Evolutionary conservation across 1,140 invertebrate genomes (phyloP).

Genomic region (Latrodectus geometricus): DNA sequence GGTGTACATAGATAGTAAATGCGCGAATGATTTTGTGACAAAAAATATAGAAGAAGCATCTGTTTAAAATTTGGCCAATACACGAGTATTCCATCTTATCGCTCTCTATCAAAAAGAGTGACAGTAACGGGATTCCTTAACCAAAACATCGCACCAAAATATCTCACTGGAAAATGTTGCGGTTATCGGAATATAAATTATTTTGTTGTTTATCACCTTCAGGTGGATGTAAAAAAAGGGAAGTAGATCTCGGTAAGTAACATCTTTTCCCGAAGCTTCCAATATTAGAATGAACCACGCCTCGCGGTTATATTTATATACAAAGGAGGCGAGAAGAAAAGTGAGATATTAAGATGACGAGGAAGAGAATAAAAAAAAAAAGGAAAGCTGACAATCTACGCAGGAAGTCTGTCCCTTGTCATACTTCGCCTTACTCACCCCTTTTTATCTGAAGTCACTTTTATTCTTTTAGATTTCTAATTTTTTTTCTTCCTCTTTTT

Average conservation of each 20-base stretch:
- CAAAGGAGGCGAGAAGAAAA: constrained; percentile 28
- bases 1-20: too few species aligned
- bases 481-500: neutral
- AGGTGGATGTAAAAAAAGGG: constrained; percentile 17
- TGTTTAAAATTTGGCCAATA: too few species aligned
- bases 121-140: constrained; percentile 16
- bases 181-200: constrained; percentile 44
- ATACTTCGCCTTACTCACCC: constrained; percentile 54
- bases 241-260: constrained; percentile 20
- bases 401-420: constrained; percentile 57
- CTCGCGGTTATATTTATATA: constrained; percentile 54
- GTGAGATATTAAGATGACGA: constrained; percentile 1
- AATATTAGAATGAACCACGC: constrained; percentile 30
- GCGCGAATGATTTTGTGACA: too few species aligned
- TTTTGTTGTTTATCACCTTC: constrained; percentile 31
- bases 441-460: constrained; percentile 53
- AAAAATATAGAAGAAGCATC: too few species aligned
- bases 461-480: constrained; percentile 28
- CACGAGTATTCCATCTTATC: too few species aligned
- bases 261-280: constrained; percentile 16
- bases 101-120: neutral
- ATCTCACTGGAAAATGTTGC: neutral
- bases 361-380: constrained; percentile 1
- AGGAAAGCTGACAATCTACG: constrained; percentile 49
- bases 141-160: constrained; percentile 29